Evolutionary conservation across 2,797 vertebrate species (phyloP), one percentile per base, ranked within the genome.

Genomic region (Microctenopoma stevenorrisi): DNA sequence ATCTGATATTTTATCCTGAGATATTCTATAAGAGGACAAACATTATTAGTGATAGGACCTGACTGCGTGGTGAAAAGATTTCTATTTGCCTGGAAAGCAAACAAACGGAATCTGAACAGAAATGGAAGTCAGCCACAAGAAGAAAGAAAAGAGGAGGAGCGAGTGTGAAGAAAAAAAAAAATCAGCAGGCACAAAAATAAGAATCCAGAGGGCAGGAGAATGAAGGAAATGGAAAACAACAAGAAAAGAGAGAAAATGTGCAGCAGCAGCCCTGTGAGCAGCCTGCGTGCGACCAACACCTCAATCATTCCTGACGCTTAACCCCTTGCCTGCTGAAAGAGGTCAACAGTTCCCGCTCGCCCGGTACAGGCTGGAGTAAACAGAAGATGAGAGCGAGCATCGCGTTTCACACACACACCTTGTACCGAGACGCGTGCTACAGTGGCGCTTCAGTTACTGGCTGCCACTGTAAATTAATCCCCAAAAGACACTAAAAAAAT

Each of bases 251-350:
- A 61, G 67, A 79, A 72, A 82, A 77, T 67, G 28, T 80, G 85
- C 61, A 67, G 78, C 68, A 28, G 76, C 72, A 58, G 62, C 76
- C 55, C 79, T 78, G 67, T 18, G 63, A 86, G 82, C 82, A 64
- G 83, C 68, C 74, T 86, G 88, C 73, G 59, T 88, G 85, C 37
- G 67, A 88, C 83, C 88, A 74, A 86, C 86, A 91, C 75, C 89
- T 93, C 88, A 78, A 91, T 91, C 90, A 89, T 83, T 82, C 71
- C 84, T 85, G 87, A 76, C 81, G 74, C 62, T 86, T 90, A 90
- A 89, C 86, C 69, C 83, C 7, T 77, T 82, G 78, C 33, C 61
- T 1, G 65, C 91, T 9, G 33, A 63, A 74, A 42, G 56, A 78
- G 88, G 85, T 83, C 80, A 82, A 86, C 77, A 44, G 72, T 76